A percentile compares a stretch with the other conserved stretches of the same genome.
Conservation (phyloP, 2,113 vertebrate species). For the Danionella cerebrum region DNA sequence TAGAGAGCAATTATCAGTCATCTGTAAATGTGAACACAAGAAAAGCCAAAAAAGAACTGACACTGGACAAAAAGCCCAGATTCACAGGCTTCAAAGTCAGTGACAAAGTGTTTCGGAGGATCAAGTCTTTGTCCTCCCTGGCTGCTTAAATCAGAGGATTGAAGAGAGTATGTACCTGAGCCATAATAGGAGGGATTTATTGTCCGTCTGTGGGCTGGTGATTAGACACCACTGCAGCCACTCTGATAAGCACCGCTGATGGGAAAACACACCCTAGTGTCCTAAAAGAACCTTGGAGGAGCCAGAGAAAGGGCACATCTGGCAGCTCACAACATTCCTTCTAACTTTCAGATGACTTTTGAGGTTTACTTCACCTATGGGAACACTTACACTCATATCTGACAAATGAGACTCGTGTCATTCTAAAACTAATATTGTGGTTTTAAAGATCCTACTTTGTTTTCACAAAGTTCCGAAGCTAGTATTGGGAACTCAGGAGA, state of each 20-base stretch:
- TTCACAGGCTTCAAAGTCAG: not conserved
- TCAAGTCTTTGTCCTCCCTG: conserved; percentile 11
- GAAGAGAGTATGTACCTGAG: conserved; percentile 29
- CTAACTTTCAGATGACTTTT: conserved; percentile 41
- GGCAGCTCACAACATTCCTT: conserved; percentile 13
- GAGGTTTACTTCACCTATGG: conserved; percentile 27
- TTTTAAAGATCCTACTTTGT: too few species aligned
- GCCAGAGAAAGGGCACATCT: conserved; percentile 28
- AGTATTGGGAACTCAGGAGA: too few species aligned
- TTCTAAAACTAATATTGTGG: too few species aligned
- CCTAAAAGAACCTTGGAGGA: conserved; percentile 42
- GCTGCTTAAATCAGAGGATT: conserved; percentile 21
- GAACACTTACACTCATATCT: conserved; percentile 9
- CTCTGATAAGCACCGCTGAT: conserved; percentile 69
- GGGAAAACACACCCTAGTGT: conserved; percentile 59
- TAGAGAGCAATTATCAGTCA: conserved; percentile 68
- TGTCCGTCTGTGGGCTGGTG: conserved; percentile 63
- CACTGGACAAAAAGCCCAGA: not conserved
- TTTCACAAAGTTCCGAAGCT: too few species aligned
- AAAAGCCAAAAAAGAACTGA: conserved; percentile 14
- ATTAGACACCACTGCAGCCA: conserved; percentile 75
- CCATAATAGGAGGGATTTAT: conserved; percentile 57
- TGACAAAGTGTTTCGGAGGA: not conserved
- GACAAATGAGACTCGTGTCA: conserved; percentile 12
- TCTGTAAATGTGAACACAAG: conserved; percentile 23